Percentiles rank a stretch among this genome's conserved stretches.
Conservation (phyloP, 2,888 invertebrate species). For the Thereva nobilitata region DNA sequence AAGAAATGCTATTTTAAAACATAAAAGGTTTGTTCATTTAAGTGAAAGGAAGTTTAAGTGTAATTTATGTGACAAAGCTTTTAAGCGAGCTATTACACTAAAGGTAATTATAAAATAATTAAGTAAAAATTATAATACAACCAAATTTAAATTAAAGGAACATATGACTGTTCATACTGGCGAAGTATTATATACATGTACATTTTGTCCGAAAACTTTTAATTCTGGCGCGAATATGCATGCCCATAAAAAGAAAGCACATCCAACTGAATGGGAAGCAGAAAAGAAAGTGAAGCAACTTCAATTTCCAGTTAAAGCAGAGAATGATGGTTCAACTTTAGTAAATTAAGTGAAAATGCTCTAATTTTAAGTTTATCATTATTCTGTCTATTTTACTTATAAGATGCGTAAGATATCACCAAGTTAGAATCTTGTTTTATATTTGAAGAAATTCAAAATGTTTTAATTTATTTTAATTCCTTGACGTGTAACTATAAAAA, state of each 20-base stretch:
- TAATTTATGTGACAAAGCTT: constrained; percentile 44
- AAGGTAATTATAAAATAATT: constrained; percentile 37
- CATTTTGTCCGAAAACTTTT: constrained; percentile 46
- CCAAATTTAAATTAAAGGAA: constrained; percentile 38
- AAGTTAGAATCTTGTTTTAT: too few species aligned
- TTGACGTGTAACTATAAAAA: too few species aligned
- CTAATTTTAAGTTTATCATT: too few species aligned
- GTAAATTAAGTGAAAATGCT: too few species aligned
- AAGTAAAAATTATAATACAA: not conserved
- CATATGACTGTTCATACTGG: constrained; percentile 46
- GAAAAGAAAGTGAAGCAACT: constrained; percentile 39
- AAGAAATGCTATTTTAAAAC: constrained; percentile 45
- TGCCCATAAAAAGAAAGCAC: constrained; percentile 45
- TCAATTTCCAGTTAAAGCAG: too few species aligned
- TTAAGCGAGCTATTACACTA: constrained; percentile 44
- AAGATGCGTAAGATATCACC: too few species aligned
- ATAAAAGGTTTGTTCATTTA: constrained; percentile 45
- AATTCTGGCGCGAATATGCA: constrained; percentile 47
- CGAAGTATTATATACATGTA: constrained; percentile 45
- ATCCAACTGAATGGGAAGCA: constrained; percentile 44
- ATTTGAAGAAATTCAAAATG: too few species aligned
- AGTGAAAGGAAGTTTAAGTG: constrained; percentile 45
- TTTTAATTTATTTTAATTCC: too few species aligned
- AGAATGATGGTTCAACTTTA: too few species aligned
- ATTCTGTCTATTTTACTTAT: too few species aligned